phyloP scores from a whole-genome alignment of 2,888 invertebrate species.

The Ochropleura plecta region DNA sequence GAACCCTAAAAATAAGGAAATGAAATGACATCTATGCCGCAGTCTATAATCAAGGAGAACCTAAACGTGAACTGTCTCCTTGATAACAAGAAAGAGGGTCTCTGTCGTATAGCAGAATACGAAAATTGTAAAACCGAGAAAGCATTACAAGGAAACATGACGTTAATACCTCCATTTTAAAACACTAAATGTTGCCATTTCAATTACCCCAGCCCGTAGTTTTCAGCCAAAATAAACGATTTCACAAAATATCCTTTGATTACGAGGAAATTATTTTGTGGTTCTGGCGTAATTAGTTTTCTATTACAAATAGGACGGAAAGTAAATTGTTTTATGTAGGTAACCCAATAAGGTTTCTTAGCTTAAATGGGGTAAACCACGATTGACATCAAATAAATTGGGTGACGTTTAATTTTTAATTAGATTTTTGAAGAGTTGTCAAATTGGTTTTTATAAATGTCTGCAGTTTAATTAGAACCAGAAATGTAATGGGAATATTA shows the following conservation, averaged over 20 bases:
- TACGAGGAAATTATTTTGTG: constrained; percentile 56
- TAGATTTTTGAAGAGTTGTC: neutral
- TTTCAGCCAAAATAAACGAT: constrained; percentile 42
- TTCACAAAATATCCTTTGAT: constrained; percentile 56
- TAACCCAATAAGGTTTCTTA: constrained; percentile 34
- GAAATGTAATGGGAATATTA: neutral
- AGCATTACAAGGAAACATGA: constrained; percentile 35
- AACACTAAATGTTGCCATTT: constrained; percentile 30
- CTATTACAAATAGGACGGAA: constrained; percentile 55
- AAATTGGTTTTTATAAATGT: neutral
- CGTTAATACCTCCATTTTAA: constrained; percentile 27
- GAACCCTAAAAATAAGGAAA: neutral
- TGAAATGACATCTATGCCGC: neutral
- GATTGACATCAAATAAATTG: constrained; percentile 41
- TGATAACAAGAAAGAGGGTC: neutral
- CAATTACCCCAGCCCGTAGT: constrained; percentile 42
- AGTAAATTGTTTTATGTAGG: constrained; percentile 57
- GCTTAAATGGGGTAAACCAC: neutral
- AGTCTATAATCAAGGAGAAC: neutral
- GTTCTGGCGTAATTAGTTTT: constrained; percentile 65
- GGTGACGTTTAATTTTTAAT: constrained; percentile 18
- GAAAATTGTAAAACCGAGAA: constrained; percentile 10
- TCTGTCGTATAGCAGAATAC: neutral
- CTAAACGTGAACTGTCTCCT: neutral
- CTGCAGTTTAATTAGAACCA: neutral